Evolutionary conservation across 2,797 vertebrate species (phyloP).

Genomic region (Graptemys geographica): DNA sequence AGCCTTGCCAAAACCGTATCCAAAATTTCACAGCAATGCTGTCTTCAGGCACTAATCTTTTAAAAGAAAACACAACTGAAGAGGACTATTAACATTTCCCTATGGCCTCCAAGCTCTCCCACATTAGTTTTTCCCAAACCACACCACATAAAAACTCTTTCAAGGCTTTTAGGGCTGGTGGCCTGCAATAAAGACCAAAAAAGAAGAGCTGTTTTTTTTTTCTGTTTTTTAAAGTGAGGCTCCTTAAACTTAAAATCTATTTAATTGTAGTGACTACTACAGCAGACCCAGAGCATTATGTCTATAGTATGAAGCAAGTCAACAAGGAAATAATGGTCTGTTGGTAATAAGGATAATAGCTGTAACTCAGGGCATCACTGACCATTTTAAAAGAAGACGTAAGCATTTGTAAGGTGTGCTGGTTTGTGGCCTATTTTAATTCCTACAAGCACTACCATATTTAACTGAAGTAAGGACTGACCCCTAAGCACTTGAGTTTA

Average conservation of each 20-base stretch:
- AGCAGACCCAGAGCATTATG: not conserved
- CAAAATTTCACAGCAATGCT: constrained; percentile 72
- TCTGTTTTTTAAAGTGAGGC: constrained; percentile 22
- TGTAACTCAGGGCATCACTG: not conserved
- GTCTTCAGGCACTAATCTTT: constrained; percentile 68
- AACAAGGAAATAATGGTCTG: not conserved
- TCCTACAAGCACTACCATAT: constrained; percentile 44
- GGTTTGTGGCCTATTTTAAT: constrained; percentile 16
- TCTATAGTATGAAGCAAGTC: constrained; percentile 22
- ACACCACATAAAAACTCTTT: constrained; percentile 50
- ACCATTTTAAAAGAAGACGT: constrained; percentile 26
- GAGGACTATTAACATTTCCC: constrained; percentile 67
- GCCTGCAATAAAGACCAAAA: constrained; percentile 29
- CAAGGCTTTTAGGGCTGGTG: constrained; percentile 9
- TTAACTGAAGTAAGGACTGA: not conserved
- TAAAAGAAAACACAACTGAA: constrained; percentile 73
- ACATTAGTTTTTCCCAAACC: constrained; percentile 65
- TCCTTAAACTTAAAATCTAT: constrained; percentile 30
- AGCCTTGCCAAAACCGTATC: constrained; percentile 72
- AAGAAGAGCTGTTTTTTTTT: constrained; percentile 20
- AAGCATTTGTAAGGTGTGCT: constrained; percentile 44
- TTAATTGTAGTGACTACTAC: constrained; percentile 6
- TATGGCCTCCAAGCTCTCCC: constrained; percentile 65
- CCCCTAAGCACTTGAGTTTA: not conserved
- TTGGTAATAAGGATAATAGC: constrained; percentile 28